Percentiles rank a stretch among this genome's conserved stretches.
Evolutionary conservation across 2,888 invertebrate species (phyloP).

Genomic region (Uloborus plumipes): DNA sequence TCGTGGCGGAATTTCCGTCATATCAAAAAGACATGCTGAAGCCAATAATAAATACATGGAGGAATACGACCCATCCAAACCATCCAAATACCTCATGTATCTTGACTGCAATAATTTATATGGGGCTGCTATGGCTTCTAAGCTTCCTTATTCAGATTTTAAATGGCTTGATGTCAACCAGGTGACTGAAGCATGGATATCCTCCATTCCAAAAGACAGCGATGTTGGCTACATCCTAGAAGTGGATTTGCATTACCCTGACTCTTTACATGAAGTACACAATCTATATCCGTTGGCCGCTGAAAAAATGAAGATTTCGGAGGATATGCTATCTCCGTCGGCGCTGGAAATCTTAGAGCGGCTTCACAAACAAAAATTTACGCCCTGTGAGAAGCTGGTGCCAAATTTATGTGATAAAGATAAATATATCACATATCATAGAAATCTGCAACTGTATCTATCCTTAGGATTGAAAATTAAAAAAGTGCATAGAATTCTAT

Average conservation of each 20-base stretch:
- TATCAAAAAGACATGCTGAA: slow-evolving; percentile 61
- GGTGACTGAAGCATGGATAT: no score
- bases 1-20: slow-evolving; percentile 50
- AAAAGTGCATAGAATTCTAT: slow-evolving; percentile 67
- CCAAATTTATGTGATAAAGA: slow-evolving; percentile 66
- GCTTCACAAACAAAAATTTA: no score
- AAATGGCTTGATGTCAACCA: slow-evolving; percentile 10
- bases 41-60: slow-evolving; percentile 63
- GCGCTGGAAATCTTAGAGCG: background rate
- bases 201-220: no score
- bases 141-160: slow-evolving; percentile 43
- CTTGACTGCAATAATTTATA: slow-evolving; percentile 40
- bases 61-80: background rate
- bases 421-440: slow-evolving; percentile 67
- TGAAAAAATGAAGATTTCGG: slow-evolving; percentile 7
- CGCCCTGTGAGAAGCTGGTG: slow-evolving; percentile 55
- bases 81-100: slow-evolving; percentile 32
- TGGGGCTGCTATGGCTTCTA: slow-evolving; percentile 28
- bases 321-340: background rate
- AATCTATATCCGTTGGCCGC: slow-evolving; percentile 55
- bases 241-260: no score
- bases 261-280: no score
- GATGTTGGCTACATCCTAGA: no score
- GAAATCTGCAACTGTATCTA: slow-evolving; percentile 66
- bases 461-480: slow-evolving; percentile 66